phyloP scores from a whole-genome alignment of 2,797 vertebrate species.

The Anguilla marmorata region DNA sequence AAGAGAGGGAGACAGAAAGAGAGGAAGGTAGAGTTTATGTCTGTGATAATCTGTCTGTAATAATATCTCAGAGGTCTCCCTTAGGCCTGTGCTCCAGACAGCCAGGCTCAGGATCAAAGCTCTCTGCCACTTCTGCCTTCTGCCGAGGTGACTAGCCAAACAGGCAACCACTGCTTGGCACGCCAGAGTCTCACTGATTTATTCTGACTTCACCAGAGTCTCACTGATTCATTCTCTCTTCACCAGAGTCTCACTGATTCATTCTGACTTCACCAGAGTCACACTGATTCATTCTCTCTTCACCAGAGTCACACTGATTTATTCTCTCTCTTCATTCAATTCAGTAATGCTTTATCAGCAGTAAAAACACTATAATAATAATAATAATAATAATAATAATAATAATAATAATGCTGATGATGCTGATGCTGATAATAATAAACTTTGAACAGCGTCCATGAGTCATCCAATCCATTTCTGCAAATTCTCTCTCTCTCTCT shows the following conservation, averaged over 20 bases:
- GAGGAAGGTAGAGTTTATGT: not conserved
- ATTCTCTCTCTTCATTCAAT: not conserved
- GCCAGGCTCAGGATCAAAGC: constrained; percentile 25
- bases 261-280: not conserved
- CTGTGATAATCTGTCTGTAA: constrained; percentile 27
- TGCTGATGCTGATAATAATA: too few relatives aligned
- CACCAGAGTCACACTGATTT: not conserved
- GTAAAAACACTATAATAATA: not conserved
- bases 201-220: not conserved
- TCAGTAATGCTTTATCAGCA: too few relatives aligned
- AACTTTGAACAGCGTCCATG: too few relatives aligned
- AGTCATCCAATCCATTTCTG: too few relatives aligned
- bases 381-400: not conserved
- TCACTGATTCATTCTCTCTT: not conserved
- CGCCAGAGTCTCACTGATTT: too few relatives aligned
- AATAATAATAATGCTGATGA: too few relatives aligned
- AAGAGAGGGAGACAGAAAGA: not conserved
- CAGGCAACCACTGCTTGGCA: not conserved
- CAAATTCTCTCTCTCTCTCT: not conserved
- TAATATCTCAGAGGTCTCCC: not conserved
- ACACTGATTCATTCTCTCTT: not conserved
- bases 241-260: too few relatives aligned
- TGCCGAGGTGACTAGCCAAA: constrained; percentile 14
- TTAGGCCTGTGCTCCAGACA: not conserved
- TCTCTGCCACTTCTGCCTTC: constrained; percentile 15